These are phyloP conservation scores for Xanthorhoe designata DNA, from an alignment of 2,888 invertebrate species.

Conservation along the genomic window DNA sequence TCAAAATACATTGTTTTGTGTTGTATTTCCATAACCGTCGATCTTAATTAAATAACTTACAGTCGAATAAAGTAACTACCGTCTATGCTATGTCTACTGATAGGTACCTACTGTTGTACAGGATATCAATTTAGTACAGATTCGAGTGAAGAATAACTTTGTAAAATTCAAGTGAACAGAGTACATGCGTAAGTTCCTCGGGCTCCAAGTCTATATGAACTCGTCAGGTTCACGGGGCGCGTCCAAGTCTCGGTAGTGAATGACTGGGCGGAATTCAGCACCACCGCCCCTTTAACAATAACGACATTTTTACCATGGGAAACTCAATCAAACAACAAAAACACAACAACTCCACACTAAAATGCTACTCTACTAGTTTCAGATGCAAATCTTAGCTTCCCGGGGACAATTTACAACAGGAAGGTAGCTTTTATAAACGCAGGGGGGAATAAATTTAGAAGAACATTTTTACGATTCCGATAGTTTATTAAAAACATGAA, in stretches of 20 bases:
- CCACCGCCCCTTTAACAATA: conserved; percentile 90
- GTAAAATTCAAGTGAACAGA: conserved; percentile 39
- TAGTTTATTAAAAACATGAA: conserved; percentile 59
- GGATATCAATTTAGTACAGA: conserved; percentile 12
- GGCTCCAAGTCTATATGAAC: conserved; percentile 86
- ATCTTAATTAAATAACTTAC: conserved; percentile 32
- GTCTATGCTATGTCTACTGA: conserved; percentile 34
- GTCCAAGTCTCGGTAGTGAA: conserved; percentile 97
- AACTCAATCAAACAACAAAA: conserved; percentile 49
- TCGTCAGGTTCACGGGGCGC: conserved; percentile 96
- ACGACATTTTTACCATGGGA: conserved; percentile 57
- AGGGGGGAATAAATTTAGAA: conserved; percentile 50
- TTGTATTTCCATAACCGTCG: conserved; percentile 32
- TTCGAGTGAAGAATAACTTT: not conserved
- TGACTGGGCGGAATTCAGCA: conserved; percentile 94
- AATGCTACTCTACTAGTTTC: conserved; percentile 43
- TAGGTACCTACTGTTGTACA: conserved; percentile 19
- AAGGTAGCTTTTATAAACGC: conserved; percentile 38
- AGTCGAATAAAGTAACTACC: conserved; percentile 35
- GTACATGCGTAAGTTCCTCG: conserved; percentile 52
- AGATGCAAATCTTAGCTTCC: conserved; percentile 71
- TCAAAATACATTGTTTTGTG: conserved; percentile 33
- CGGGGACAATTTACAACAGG: conserved; percentile 51
- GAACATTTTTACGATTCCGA: conserved; percentile 49
- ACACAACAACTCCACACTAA: conserved; percentile 49